Conservation (phyloP, 2,113 vertebrate genomes). For the Aleadryas rufinucha region DNA sequence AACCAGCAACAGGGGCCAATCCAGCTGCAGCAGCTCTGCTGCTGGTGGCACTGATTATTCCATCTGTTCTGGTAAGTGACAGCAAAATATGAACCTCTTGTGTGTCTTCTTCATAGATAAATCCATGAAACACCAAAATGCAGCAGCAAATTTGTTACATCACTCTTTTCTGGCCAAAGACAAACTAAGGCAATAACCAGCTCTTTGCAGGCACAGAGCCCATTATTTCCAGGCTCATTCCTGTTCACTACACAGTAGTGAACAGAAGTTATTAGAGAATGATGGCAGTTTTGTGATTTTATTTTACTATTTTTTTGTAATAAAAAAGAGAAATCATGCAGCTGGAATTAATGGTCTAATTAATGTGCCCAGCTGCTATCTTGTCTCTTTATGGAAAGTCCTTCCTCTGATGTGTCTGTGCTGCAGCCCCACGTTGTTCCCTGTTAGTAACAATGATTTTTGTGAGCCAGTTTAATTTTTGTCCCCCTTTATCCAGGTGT, state of each 20-base stretch:
- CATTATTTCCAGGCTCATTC: neutral
- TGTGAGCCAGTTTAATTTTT: neutral
- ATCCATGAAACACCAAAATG: neutral
- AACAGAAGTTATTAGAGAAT: neutral
- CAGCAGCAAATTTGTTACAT: neutral
- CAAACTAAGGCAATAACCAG: neutral
- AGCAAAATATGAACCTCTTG: neutral
- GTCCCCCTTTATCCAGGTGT: neutral
- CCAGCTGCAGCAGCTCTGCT: neutral
- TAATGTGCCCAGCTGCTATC: neutral
- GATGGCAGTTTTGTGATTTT: neutral
- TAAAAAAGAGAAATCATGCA: neutral
- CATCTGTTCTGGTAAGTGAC: neutral
- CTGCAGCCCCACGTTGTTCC: neutral
- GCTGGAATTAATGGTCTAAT: neutral
- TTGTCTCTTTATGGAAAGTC: neutral
- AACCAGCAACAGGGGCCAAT: neutral
- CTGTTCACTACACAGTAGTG: neutral
- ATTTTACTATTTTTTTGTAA: neutral
- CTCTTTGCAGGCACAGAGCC: neutral
- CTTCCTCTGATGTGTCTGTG: neutral
- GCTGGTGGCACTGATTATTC: neutral
- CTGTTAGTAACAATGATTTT: neutral
- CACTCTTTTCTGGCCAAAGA: neutral
- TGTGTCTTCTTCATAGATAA: neutral